Evolutionary conservation across 2,888 invertebrate genomes (phyloP).

Genomic region (Tethea ocularis): DNA sequence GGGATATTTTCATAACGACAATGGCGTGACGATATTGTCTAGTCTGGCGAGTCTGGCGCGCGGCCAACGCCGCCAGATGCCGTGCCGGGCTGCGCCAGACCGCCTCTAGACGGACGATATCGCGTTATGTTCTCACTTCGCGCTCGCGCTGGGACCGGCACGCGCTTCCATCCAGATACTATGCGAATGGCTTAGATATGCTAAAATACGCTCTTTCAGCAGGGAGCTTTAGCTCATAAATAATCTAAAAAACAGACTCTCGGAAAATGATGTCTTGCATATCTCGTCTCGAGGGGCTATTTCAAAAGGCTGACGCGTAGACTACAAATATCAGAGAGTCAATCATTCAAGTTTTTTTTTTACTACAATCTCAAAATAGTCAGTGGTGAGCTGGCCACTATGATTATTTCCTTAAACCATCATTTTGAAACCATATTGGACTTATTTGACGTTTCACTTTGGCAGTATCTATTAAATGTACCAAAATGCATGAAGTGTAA

Average conservation of each 20-base stretch:
- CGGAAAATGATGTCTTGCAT: background rate
- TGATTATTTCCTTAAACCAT: too few relatives aligned
- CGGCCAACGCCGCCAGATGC: conserved; percentile 4
- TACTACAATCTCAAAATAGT: too few relatives aligned
- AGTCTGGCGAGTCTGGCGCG: conserved; percentile 32
- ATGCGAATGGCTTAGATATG: background rate
- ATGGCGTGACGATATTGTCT: conserved; percentile 5
- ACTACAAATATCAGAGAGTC: too few relatives aligned
- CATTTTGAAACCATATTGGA: too few relatives aligned
- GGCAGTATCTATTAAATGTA: background rate
- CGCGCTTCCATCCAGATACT: background rate
- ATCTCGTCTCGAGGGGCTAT: background rate
- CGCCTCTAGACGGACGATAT: background rate
- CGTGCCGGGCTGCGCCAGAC: background rate
- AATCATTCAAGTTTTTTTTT: too few relatives aligned
- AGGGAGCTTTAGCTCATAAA: background rate
- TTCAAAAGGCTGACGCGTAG: background rate
- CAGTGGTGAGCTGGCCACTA: too few relatives aligned
- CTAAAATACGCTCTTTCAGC: background rate
- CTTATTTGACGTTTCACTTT: too few relatives aligned
- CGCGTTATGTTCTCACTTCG: background rate
- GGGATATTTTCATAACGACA: conserved; percentile 6
- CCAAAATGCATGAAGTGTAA: background rate
- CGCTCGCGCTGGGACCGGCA: background rate
- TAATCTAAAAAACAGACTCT: background rate